Conservation (phyloP, 2,888 invertebrate genomes). For the Venustoraphidia nigricollis region DNA sequence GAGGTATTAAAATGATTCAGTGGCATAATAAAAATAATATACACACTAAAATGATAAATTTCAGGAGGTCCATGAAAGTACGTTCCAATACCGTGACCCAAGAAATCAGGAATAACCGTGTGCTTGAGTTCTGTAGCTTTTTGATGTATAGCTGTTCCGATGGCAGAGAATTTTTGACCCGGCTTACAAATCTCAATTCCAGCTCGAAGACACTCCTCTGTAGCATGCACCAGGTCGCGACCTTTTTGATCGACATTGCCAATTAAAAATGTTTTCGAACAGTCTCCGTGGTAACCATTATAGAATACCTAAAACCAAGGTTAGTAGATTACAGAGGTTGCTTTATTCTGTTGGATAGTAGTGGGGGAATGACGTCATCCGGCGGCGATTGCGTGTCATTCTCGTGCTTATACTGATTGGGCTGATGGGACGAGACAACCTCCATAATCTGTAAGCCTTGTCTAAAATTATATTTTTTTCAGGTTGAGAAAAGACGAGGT, state of each 20-base stretch:
- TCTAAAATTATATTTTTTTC: no score
- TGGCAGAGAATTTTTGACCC: conserved; percentile 36
- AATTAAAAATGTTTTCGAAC: conserved; percentile 73
- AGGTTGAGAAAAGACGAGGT: no score
- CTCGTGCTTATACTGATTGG: no score
- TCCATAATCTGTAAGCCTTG: no score
- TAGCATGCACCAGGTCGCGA: conserved; percentile 46
- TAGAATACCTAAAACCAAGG: conserved; percentile 56
- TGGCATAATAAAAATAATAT: no score
- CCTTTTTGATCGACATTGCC: conserved; percentile 69
- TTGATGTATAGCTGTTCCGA: conserved; percentile 48
- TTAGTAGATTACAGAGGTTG: conserved; percentile 5
- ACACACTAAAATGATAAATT: conserved; percentile 67
- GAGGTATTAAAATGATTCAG: background rate
- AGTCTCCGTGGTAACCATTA: conserved; percentile 84
- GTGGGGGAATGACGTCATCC: no score
- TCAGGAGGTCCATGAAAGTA: conserved; percentile 90
- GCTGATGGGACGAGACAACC: no score
- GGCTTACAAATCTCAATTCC: conserved; percentile 47
- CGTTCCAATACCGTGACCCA: conserved; percentile 84
- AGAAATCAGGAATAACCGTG: conserved; percentile 60
- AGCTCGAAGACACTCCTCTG: conserved; percentile 53
- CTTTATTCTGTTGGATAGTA: no score
- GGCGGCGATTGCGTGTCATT: no score
- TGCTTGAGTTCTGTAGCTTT: conserved; percentile 45